Conservation (phyloP, 1,140 invertebrate genomes). For the Drosophila malerkotliana region DNA sequence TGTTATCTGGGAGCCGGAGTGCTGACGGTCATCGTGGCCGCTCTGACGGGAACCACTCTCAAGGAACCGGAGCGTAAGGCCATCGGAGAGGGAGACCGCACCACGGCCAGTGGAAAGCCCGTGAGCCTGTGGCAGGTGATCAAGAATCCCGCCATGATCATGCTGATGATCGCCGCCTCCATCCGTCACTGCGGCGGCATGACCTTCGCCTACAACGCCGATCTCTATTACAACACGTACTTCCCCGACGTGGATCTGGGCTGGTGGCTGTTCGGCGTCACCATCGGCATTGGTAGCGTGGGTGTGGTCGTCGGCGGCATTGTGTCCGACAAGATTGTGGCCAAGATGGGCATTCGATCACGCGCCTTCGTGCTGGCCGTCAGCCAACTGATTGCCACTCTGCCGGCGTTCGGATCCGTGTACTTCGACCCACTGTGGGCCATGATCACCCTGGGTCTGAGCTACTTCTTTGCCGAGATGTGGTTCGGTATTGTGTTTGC, state of each 20-base stretch:
- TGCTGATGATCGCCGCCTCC: slow-evolving; percentile 93
- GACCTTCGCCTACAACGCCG: slow-evolving; percentile 95
- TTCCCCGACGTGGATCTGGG: slow-evolving; percentile 94
- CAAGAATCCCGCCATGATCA: slow-evolving; percentile 90
- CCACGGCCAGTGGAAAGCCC: slow-evolving; percentile 83
- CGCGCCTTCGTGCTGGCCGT: slow-evolving; percentile 92
- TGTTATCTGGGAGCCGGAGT: slow-evolving; percentile 94
- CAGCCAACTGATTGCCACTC: slow-evolving; percentile 93
- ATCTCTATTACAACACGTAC: slow-evolving; percentile 93
- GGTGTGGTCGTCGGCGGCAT: slow-evolving; percentile 95
- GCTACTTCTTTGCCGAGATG: slow-evolving; percentile 96
- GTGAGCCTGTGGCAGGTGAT: slow-evolving; percentile 90
- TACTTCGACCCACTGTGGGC: slow-evolving; percentile 92
- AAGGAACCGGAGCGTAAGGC: slow-evolving; percentile 90
- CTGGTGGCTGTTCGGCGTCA: slow-evolving; percentile 94
- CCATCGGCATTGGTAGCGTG: slow-evolving; percentile 93
- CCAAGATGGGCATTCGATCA: slow-evolving; percentile 93
- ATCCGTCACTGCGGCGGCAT: slow-evolving; percentile 95
- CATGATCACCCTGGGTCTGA: slow-evolving; percentile 93
- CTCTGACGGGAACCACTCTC: slow-evolving; percentile 90
- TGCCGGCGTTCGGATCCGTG: slow-evolving; percentile 95
- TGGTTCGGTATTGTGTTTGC: slow-evolving; percentile 96
- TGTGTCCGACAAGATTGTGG: slow-evolving; percentile 94
- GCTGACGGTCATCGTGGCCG: slow-evolving; percentile 90
- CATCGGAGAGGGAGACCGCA: slow-evolving; percentile 88